phyloP scores from a whole-genome alignment of 2,888 invertebrate genomes.

The Andrena bicolor region DNA sequence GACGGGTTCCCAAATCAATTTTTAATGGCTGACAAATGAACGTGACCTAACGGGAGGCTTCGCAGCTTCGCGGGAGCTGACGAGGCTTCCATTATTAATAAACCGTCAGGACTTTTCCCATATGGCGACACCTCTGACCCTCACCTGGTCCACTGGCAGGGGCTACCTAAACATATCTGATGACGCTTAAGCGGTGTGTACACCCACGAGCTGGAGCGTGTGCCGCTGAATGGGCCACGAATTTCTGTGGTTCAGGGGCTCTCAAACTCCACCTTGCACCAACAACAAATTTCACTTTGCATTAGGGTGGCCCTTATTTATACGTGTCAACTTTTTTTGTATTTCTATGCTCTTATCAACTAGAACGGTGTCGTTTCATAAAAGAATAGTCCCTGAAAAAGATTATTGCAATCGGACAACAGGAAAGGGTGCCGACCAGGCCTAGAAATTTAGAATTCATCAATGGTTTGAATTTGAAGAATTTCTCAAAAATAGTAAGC shows the following conservation, averaged over 20 bases:
- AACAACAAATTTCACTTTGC: too few species aligned
- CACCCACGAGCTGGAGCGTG: constrained; percentile 33
- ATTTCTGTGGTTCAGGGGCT: constrained; percentile 33
- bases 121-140: constrained; percentile 46
- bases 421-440: too few species aligned
- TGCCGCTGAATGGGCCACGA: constrained; percentile 10
- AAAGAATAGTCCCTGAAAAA: too few species aligned
- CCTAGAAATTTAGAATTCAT: too few species aligned
- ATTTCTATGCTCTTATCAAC: too few species aligned
- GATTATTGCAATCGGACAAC: too few species aligned
- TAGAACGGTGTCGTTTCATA: too few species aligned
- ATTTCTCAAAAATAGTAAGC: too few species aligned
- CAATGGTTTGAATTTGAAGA: too few species aligned
- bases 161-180: constrained; percentile 49
- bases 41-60: background rate
- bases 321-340: too few species aligned
- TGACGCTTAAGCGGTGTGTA: constrained; percentile 31
- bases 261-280: constrained; percentile 8
- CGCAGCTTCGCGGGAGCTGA: background rate
- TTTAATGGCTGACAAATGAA: constrained; percentile 28
- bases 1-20: constrained; percentile 6
- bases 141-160: constrained; percentile 40
- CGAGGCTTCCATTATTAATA: constrained; percentile 38
- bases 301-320: too few species aligned
- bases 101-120: constrained; percentile 48